These are phyloP conservation scores for Cheilosia impressa DNA, from an alignment of 2,888 invertebrate species.

Conservation along the genomic window DNA sequence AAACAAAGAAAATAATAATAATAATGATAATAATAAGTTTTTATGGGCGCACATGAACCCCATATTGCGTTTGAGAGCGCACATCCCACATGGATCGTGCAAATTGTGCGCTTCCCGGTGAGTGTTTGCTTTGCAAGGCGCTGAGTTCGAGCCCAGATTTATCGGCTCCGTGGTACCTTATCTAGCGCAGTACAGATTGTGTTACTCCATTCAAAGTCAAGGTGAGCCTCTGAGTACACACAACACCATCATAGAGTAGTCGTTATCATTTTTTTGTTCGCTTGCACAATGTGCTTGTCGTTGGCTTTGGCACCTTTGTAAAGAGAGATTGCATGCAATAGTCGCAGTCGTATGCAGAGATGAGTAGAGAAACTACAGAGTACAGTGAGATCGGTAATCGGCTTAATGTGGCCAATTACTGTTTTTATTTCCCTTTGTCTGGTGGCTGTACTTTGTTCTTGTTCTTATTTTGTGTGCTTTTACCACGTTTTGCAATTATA, in stretches of 20 bases:
- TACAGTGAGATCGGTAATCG: constrained; percentile 19
- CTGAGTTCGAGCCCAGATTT: constrained; percentile 50
- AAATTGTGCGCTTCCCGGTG: constrained; percentile 12
- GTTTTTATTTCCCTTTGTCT: constrained; percentile 30
- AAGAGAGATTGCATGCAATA: too few relatives aligned
- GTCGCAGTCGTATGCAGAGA: constrained; percentile 7
- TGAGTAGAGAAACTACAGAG: constrained; percentile 15
- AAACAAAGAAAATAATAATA: constrained; percentile 10
- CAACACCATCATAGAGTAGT: constrained; percentile 38
- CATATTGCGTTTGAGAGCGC: constrained; percentile 41
- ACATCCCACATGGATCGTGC: constrained; percentile 57
- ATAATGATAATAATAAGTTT: constrained; percentile 45
- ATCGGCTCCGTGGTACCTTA: constrained; percentile 49
- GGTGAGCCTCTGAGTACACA: constrained; percentile 47
- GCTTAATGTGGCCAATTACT: constrained; percentile 61
- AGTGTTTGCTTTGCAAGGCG: constrained; percentile 11
- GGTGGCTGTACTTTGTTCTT: constrained; percentile 23
- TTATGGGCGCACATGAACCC: constrained; percentile 61
- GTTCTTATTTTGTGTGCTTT: constrained; percentile 35
- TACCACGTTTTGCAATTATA: constrained; percentile 54
- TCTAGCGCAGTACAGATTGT: constrained; percentile 49
- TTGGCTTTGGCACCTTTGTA: background rate
- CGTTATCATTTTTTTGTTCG: background rate
- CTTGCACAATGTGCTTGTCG: constrained; percentile 21
- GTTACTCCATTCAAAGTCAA: constrained; percentile 69